Evolutionary conservation across 2,113 vertebrate genomes (phyloP), one percentile per base, ranked within the genome.

Genomic region (Pituophis catenifer): DNA sequence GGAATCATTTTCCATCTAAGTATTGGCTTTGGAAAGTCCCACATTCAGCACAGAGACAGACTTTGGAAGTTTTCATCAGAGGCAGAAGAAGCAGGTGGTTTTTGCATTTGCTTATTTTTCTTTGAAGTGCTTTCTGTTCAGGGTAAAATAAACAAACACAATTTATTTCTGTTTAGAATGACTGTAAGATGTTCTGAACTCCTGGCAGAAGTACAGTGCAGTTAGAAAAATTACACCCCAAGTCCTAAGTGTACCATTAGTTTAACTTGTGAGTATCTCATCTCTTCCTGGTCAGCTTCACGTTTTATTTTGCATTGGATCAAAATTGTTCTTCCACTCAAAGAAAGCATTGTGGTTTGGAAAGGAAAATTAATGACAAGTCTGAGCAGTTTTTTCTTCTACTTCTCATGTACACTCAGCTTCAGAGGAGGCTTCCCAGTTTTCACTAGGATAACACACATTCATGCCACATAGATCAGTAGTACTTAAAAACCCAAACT

Each of bases 101-200:
- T 88, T 62, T 26, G 48, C 52, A 91, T 93, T 86, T 93, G 38
- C 26, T 62, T 33, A 50, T 21, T 15, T 93, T 2, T 19, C 33
- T 91, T 91, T 93, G 55, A 11, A 91, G 29, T 70, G 8, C 23
- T 62, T 88, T 81, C 24, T 91, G 50, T 23, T 52, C 59, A 88
- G 92, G 91, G 19, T 17, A 92, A 88, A 93, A 26, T 52, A 93
- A 81, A 93, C 62, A 89, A 89, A 85, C 54, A 86, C 11, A 62
- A 29, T 75, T 75, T 11, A 26, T 33, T 2, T 57, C 88, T 93
- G 89, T 50, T 92, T 48, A 21, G 59, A 0, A 29, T 48, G 59
- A 4, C 8, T 65, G 33, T 44, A 62, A 48, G 89, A 53, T 21
- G 23, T 52, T 92, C 26, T 92, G 91, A 12, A 38, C 26, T 93